Percentiles rank a stretch among this genome's conserved stretches.
These are phyloP conservation scores for Caenorhabditis doughertyi DNA, from an alignment of 2,888 invertebrate genomes.

Conservation along the genomic window DNA sequence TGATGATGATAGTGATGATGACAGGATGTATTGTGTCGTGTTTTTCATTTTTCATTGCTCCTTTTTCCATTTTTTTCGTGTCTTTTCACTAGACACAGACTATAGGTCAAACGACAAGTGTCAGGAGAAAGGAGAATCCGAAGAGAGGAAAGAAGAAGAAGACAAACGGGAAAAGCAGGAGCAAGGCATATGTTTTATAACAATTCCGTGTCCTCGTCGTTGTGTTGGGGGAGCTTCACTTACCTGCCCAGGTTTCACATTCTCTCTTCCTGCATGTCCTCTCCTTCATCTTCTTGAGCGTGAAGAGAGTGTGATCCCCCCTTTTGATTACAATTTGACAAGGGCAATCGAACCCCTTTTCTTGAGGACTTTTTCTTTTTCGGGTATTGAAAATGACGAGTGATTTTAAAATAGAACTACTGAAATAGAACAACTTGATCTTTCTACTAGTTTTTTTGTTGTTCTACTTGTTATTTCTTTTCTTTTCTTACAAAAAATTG, in stretches of 20 bases:
- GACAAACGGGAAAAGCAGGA: slow-evolving; percentile 21
- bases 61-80: background rate
- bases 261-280: slow-evolving; percentile 32
- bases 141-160: slow-evolving; percentile 3
- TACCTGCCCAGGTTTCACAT: slow-evolving; percentile 49
- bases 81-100: slow-evolving; percentile 39
- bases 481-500: no score
- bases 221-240: slow-evolving; percentile 47
- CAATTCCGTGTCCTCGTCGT: slow-evolving; percentile 46
- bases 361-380: slow-evolving; percentile 14
- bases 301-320: slow-evolving; percentile 21
- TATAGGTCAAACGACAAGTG: slow-evolving; percentile 66
- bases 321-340: slow-evolving; percentile 46
- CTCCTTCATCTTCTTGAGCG: slow-evolving; percentile 23
- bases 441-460: background rate
- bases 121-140: slow-evolving; percentile 27
- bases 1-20: slow-evolving; percentile 7
- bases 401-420: slow-evolving; percentile 1
- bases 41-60: slow-evolving; percentile 28
- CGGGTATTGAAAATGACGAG: slow-evolving; percentile 1
- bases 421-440: background rate
- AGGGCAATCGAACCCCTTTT: slow-evolving; percentile 15
- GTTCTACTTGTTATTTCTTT: background rate
- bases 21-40: slow-evolving; percentile 45
- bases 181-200: slow-evolving; percentile 64